Conservation (phyloP, 2,888 invertebrate species). For the Panorpa germanica region DNA sequence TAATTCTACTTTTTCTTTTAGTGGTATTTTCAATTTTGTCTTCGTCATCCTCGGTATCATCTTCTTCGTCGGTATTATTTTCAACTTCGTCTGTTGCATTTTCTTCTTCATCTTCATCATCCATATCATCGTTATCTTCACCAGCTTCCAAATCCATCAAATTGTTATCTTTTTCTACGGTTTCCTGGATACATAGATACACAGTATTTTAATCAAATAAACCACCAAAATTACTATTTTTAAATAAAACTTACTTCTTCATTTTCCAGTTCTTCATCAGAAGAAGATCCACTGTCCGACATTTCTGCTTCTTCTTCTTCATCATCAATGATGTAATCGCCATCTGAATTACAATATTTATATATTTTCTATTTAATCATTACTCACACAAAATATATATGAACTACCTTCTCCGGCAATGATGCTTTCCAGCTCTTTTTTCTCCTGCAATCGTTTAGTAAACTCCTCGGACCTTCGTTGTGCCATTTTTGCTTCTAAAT, state of each 20-base stretch:
- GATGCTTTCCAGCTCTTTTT: constrained; percentile 15
- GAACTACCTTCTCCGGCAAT: not conserved
- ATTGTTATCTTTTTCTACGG: constrained; percentile 14
- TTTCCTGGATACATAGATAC: constrained; percentile 8
- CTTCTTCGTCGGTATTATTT: constrained; percentile 19
- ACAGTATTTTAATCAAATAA: constrained; percentile 18
- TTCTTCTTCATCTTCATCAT: constrained; percentile 18
- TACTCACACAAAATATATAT: not conserved
- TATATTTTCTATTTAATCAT: not conserved
- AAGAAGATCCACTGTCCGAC: constrained; percentile 11
- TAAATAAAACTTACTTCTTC: constrained; percentile 16
- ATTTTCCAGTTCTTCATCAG: constrained; percentile 20
- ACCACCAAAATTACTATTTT: constrained; percentile 10
- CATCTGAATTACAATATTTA: constrained; percentile 15
- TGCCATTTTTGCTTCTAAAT: constrained; percentile 50
- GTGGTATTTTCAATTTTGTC: no score
- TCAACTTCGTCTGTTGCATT: constrained; percentile 20
- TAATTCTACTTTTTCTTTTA: no score
- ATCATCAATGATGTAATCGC: constrained; percentile 29
- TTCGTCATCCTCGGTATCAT: constrained; percentile 7
- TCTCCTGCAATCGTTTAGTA: constrained; percentile 37
- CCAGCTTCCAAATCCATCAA: constrained; percentile 18
- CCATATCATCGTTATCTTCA: constrained; percentile 22
- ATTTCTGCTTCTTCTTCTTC: constrained; percentile 15
- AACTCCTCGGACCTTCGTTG: constrained; percentile 49